phyloP scores from a whole-genome alignment of 2,888 invertebrate species.

The Portevinia maculata region DNA sequence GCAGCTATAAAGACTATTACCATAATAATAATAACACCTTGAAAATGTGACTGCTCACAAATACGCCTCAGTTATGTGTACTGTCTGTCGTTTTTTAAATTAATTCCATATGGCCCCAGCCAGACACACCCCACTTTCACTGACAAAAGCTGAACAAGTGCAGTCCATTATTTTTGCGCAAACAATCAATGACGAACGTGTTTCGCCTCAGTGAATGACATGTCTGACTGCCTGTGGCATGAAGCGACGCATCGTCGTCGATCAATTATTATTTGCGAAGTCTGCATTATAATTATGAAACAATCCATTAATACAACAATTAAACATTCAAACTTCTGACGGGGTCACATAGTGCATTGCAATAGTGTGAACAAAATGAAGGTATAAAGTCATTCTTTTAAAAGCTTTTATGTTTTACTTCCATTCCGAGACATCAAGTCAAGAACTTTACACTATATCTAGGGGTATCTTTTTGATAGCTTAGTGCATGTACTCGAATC shows the following conservation, averaged over 20 bases:
- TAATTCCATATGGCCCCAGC: neutral
- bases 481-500: neutral
- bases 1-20: constrained; percentile 11
- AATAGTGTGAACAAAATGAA: neutral
- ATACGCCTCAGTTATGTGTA: neutral
- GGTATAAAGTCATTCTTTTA: neutral
- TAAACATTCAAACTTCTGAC: neutral
- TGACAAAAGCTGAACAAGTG: constrained; percentile 39
- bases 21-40: constrained; percentile 14
- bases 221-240: constrained; percentile 32
- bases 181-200: constrained; percentile 61
- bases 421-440: neutral
- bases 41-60: constrained; percentile 32
- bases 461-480: neutral
- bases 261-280: neutral
- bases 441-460: constrained; percentile 4
- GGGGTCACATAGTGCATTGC: too few relatives aligned
- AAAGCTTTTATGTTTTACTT: neutral
- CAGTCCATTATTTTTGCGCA: constrained; percentile 36
- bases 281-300: constrained; percentile 9
- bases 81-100: neutral
- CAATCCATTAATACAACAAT: constrained; percentile 7
- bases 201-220: constrained; percentile 31
- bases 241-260: constrained; percentile 1
- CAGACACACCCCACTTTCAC: constrained; percentile 42